Evolutionary conservation across 2,888 invertebrate genomes (phyloP).

Genomic region (Spodoptera picta): DNA sequence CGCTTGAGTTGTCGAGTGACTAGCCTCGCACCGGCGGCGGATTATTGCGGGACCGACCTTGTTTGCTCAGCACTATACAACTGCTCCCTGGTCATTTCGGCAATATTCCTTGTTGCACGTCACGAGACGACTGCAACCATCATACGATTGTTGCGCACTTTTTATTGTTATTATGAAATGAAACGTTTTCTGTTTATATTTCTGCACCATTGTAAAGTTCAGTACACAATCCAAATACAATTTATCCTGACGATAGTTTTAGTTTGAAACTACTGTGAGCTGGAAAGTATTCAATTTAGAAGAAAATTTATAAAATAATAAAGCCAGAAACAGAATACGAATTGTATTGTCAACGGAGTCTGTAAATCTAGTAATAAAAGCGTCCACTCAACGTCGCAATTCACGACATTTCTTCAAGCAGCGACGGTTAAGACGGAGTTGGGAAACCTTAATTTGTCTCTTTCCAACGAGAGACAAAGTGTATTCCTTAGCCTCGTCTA

Average conservation of each 20-base stretch:
- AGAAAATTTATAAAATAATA: conserved; percentile 44
- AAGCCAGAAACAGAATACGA: conserved; percentile 49
- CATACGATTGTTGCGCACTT: conserved; percentile 39
- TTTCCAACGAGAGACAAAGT: conserved; percentile 59
- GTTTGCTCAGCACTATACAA: conserved; percentile 82
- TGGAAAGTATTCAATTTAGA: conserved; percentile 31
- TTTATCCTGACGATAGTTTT: conserved; percentile 12
- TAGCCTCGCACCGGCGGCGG: conserved; percentile 62
- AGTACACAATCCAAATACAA: conserved; percentile 24
- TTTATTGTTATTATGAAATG: conserved; percentile 45
- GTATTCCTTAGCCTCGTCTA: conserved; percentile 65
- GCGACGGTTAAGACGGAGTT: conserved; percentile 55
- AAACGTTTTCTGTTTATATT: conserved; percentile 44
- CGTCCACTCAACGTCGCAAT: conserved; percentile 69
- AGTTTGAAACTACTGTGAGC: conserved; percentile 22
- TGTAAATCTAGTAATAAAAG: conserved; percentile 72
- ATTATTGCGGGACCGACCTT: conserved; percentile 79
- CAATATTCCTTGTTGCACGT: conserved; percentile 70
- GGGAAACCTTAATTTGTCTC: conserved; percentile 63
- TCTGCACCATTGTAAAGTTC: conserved; percentile 14
- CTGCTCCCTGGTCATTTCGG: conserved; percentile 78
- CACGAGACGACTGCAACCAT: conserved; percentile 33
- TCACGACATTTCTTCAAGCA: conserved; percentile 68
- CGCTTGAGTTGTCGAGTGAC: conserved; percentile 77
- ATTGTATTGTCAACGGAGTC: conserved; percentile 61